Conservation (phyloP, 2,797 vertebrate species). For the Lutjanus campechanus region DNA sequence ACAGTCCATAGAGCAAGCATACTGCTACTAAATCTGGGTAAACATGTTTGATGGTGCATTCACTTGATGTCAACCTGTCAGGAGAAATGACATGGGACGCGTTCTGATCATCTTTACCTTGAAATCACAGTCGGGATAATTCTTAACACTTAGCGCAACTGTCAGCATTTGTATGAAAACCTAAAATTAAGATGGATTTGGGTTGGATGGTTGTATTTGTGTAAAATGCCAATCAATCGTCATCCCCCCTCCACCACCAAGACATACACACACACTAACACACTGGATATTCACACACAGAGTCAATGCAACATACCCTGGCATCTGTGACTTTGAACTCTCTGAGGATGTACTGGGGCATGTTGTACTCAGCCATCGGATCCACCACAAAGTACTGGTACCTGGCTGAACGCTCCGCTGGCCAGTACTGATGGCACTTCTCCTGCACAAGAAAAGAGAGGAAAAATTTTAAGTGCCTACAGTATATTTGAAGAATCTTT, state of each 20-base stretch:
- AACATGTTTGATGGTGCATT: slow-evolving; percentile 74
- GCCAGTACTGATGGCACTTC: slow-evolving; percentile 99
- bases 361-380: slow-evolving; percentile 99
- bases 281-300: slow-evolving; percentile 13
- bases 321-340: slow-evolving; percentile 99
- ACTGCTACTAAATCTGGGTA: slow-evolving; percentile 64
- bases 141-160: slow-evolving; percentile 57
- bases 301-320: slow-evolving; percentile 84
- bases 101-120: slow-evolving; percentile 68
- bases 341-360: slow-evolving; percentile 98
- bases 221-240: slow-evolving; percentile 44
- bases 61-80: slow-evolving; percentile 72
- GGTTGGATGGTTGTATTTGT: slow-evolving; percentile 44
- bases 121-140: slow-evolving; percentile 65
- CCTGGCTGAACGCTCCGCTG: slow-evolving; percentile 95
- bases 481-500: slow-evolving; percentile 9
- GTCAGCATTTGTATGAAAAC: slow-evolving; percentile 43
- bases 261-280: slow-evolving; percentile 5
- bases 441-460: slow-evolving; percentile 84
- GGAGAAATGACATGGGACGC: slow-evolving; percentile 67
- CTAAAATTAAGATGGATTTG: slow-evolving; percentile 62
- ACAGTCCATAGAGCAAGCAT: slow-evolving; percentile 52
- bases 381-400: slow-evolving; percentile 99
- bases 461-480: not conserved
- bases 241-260: not conserved